These are phyloP conservation scores for Creontiades dilutus DNA, from an alignment of 2,888 invertebrate species.

Conservation along the genomic window DNA sequence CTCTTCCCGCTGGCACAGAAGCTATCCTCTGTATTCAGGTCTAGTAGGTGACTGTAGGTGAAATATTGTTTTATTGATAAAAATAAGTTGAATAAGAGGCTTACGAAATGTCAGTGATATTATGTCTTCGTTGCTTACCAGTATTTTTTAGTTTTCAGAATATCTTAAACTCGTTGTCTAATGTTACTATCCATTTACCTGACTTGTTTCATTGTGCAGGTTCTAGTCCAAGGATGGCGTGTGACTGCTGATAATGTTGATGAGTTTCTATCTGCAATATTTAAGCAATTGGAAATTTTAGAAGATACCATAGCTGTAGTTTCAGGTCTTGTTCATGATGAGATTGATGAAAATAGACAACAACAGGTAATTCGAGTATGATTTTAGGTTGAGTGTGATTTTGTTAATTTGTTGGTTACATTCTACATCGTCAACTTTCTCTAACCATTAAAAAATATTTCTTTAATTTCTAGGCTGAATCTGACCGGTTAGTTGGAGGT, in stretches of 20 bases:
- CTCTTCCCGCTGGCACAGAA: too few species aligned
- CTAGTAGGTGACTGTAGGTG: too few species aligned
- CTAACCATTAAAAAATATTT: not conserved
- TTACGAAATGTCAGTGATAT: too few species aligned
- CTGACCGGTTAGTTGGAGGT: constrained; percentile 81
- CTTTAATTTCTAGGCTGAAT: constrained; percentile 79
- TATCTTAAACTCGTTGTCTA: too few species aligned
- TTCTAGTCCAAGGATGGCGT: constrained; percentile 85
- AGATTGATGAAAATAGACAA: constrained; percentile 80
- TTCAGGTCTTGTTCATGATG: constrained; percentile 81
- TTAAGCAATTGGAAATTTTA: constrained; percentile 81
- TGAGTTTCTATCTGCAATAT: constrained; percentile 81
- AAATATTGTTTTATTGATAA: too few species aligned
- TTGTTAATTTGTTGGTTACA: too few species aligned
- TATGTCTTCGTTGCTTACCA: too few species aligned
- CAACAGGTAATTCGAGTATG: constrained; percentile 74
- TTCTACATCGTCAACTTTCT: not conserved
- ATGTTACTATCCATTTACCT: too few species aligned
- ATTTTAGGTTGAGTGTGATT: not conserved
- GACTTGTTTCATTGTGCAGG: constrained; percentile 78
- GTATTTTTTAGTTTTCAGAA: too few species aligned
- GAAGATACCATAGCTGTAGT: constrained; percentile 83
- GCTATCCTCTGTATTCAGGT: too few species aligned
- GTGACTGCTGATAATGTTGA: constrained; percentile 82
- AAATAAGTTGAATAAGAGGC: too few species aligned